Evolutionary conservation across 2,797 vertebrate species (phyloP), one percentile per base, ranked within the genome.

Genomic region (Eleutherodactylus coqui): DNA sequence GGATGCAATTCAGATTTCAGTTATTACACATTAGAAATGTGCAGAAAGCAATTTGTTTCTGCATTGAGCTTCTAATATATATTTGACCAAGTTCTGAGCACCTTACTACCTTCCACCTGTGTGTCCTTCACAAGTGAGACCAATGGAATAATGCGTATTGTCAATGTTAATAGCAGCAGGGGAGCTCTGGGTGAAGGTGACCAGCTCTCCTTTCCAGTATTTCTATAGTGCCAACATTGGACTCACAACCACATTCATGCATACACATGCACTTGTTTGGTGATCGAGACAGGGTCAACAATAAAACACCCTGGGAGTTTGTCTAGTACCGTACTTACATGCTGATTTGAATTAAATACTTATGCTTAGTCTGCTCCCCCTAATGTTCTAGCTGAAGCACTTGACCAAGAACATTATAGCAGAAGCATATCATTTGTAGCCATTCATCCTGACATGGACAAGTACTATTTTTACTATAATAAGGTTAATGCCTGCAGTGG

Each of bases 401-500:
- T 60, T 70, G 19, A 83, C 43, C 41, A 81, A 21, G 24, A 70
- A 9, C 9, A 32, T 34, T 55, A n/a, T 41, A 38, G 21, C 67
- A 53, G 81, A 16, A 43, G n/a, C 2, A 5, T 78, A 75, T 41
- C 60, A 85, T 89, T 34, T 76, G 83, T 16, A 2, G 1, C 5
- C 60, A 47, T 2, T 79, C 75, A 85, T 69, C 87, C 90, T 85
- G 79, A 84, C 84, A 69, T 84, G 78, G 80, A 75, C 86, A 29
- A 79, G 88, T 86, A 89, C 90, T 88, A 1, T 80, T 90, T 89
- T 89, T 90, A 88, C 79, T 83, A 90, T 76, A 89, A 58, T 3
- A 1, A 82, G 47, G 78, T 69, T 84, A 81, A 55, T 85, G 90
- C 85, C 89, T 90, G 83, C 60, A 83, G 79, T 92, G 92, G 92